phyloP scores from a whole-genome alignment of 1,140 invertebrate genomes.

The Ectropis grisescens region DNA sequence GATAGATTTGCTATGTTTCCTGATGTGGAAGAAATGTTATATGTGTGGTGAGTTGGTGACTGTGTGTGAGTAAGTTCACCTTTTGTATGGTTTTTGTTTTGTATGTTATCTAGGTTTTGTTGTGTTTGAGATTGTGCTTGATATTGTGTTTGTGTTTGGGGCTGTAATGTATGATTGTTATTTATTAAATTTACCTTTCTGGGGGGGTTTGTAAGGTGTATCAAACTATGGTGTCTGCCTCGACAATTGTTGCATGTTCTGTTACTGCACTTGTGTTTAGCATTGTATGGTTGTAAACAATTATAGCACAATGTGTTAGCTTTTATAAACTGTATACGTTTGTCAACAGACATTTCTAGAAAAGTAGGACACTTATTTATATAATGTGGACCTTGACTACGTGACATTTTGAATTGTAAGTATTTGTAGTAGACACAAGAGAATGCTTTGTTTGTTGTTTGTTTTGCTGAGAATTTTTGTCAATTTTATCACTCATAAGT shows the following conservation, averaged over 20 bases:
- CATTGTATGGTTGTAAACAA: conserved; percentile 4
- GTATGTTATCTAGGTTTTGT: too few species aligned
- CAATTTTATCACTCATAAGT: conserved; percentile 2
- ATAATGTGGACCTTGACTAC: not conserved
- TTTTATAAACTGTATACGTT: conserved; percentile 4
- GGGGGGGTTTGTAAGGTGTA: conserved; percentile 1
- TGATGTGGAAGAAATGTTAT: too few species aligned
- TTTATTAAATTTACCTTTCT: too few species aligned
- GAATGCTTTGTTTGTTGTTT: not conserved
- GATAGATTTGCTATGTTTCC: too few species aligned
- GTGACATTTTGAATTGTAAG: too few species aligned
- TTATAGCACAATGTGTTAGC: conserved; percentile 5
- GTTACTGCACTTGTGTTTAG: conserved; percentile 2
- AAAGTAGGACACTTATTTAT: conserved; percentile 1
- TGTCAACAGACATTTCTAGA: not conserved
- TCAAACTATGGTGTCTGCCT: conserved; percentile 1
- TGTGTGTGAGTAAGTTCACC: too few species aligned
- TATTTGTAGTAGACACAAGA: not conserved
- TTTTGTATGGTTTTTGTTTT: too few species aligned
- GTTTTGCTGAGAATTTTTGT: not conserved
- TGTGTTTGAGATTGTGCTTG: too few species aligned
- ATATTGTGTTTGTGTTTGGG: too few species aligned
- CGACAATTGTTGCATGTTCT: conserved; percentile 2
- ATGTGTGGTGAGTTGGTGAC: too few species aligned
- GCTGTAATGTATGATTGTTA: too few species aligned